Evolutionary conservation across 2,888 invertebrate species (phyloP), one percentile per base, ranked within the genome.

Genomic region (Hirtodrosophila trivittata): DNA sequence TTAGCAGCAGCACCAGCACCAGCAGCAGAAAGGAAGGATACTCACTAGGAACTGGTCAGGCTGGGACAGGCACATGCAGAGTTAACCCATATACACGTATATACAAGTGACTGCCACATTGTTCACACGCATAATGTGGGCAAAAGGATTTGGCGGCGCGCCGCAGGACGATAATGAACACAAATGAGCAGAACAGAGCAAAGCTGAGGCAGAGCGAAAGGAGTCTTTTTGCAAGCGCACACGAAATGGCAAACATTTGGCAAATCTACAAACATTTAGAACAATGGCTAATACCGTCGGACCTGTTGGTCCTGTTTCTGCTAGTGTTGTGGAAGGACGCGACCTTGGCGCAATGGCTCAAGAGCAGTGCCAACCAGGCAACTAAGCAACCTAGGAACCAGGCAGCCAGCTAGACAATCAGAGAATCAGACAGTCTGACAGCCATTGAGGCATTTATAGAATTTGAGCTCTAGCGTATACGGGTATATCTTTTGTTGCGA

Each of bases 71-170:
- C 58, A 76, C 86, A 78, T 86, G 80, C 47, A 49, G 70, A 52
- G 65, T 35, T 47, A 56, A 51, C 45, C 66, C 65, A 67, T 60
- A 45, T 52, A 49, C 66, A 78, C 74, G 74, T 73, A 64, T 21
- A 55, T 26, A 75, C 78, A 87, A 86, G 82, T 82, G 75, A 87
- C 54, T 80, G 80, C 81, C 87, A 59, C 86, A 88, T 86, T 89
- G 78, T 88, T 89, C 86, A 72, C 89, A 89, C 89, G 88, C 87
- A 89, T 75, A 74, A 83, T 75, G 73, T 86, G 82, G 88, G 85
- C 77, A 78, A 65, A 59, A 71, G 73, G 77, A 84, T 81, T 66
- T 82, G 87, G 68, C 74, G 85, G 78, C 83, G 78, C 86, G 68
- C 72, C 78, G 75, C 84, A 86, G 86, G 83, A 76, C 82, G 73